Evolutionary conservation across 2,888 invertebrate species (phyloP), one percentile per base, ranked within the genome.

Genomic region (Chelonus formosanus): DNA sequence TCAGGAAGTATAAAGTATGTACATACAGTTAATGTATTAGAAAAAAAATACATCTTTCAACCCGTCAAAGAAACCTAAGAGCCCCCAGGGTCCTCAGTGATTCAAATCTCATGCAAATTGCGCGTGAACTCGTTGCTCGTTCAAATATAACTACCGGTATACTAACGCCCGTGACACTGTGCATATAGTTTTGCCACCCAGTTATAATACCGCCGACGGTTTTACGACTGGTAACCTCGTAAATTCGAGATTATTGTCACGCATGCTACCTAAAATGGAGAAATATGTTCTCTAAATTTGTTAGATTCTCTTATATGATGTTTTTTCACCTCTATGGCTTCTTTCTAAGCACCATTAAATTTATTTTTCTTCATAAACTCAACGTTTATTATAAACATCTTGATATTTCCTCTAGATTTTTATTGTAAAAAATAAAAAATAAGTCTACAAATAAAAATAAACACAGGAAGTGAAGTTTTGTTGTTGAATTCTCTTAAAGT

Each of bases 101-200:
- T 75, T 75, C 68, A 74, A 75, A 73, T 75, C 73, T 69, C 71
- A 75, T 73, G 75, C 71, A 72, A 76, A 74, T 74, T 67, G 62
- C 47, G 59, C 66, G 61, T 64, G 66, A 67, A 66, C 61, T 68
- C 60, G 62, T 48, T 58, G 66, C 62, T 69, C 60, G 58, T 52
- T 68, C 50, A 47, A 57, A 63, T 53, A 61, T 57, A 57, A 57
- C 57, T 57, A 31, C 57, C 7, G 43, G 43, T 43, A 31, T 50
- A 53, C 53, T 43, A 61, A 31, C 61, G 20, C 32, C 10, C 45
- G 52, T 61, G 52, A 61, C 53, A 61, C 52, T 43, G 50, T 50
- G 52, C 69, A 68, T 68, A 67, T 66, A 65, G 58, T n/a, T 36
- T 55, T 50, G 57, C 64, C 66, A 61, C 55, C 56, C 44, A 20